Conservation (phyloP, 2,113 vertebrate genomes). For the Phoenicopterus ruber region DNA sequence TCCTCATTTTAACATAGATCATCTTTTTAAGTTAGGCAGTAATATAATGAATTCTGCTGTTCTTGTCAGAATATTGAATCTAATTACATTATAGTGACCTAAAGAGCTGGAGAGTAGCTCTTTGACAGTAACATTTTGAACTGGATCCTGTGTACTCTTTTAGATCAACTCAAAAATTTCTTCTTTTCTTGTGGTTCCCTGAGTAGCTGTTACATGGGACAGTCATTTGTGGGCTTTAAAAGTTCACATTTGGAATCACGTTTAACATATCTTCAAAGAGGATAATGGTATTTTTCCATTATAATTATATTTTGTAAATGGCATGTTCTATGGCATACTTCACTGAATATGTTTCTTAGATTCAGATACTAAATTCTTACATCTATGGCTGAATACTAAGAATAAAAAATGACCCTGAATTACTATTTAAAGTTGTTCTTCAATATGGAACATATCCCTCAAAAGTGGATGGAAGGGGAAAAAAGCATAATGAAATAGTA, state of each 20-base stretch:
- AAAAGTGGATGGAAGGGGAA: not conserved
- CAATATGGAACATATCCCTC: not conserved
- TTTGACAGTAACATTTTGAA: not conserved
- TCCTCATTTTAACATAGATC: not conserved
- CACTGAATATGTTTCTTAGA: not conserved
- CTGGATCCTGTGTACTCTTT: not conserved
- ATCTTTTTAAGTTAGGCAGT: not conserved
- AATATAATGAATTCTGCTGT: not conserved
- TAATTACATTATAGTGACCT: slow-evolving; percentile 1
- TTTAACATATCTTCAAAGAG: not conserved
- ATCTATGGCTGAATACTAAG: not conserved
- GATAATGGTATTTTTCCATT: not conserved
- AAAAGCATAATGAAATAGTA: not conserved
- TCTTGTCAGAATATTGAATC: not conserved
- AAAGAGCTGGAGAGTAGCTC: not conserved
- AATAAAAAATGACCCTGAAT: not conserved
- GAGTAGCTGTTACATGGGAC: not conserved
- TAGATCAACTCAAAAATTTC: not conserved
- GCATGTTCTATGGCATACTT: not conserved
- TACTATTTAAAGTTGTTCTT: not conserved
- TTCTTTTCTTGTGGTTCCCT: not conserved
- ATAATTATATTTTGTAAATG: not conserved
- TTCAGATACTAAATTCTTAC: not conserved
- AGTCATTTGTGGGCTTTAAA: not conserved
- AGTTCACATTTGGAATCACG: not conserved